These are phyloP conservation scores for Amphimallon solstitiale DNA, from an alignment of 2,888 invertebrate species.

Conservation along the genomic window DNA sequence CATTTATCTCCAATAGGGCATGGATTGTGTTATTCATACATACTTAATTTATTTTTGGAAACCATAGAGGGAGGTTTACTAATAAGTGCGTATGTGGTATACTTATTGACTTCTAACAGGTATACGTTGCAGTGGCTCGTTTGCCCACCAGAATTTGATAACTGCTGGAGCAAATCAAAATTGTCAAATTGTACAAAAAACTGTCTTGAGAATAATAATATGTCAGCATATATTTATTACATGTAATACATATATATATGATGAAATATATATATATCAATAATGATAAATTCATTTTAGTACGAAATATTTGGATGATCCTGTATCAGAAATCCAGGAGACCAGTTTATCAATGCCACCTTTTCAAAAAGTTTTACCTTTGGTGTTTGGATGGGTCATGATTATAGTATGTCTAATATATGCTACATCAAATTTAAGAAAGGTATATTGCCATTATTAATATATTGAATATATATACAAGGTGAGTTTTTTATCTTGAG, in stretches of 20 bases:
- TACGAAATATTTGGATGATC: slow-evolving; percentile 22
- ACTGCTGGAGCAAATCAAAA: slow-evolving; percentile 42
- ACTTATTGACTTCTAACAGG: slow-evolving; percentile 38
- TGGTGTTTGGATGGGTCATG: slow-evolving; percentile 40
- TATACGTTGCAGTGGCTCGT: slow-evolving; percentile 40
- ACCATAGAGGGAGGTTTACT: slow-evolving; percentile 32
- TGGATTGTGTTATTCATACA: slow-evolving; percentile 41
- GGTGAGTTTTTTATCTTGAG: too few relatives aligned
- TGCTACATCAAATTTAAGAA: slow-evolving; percentile 5
- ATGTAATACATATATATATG: slow-evolving; percentile 31
- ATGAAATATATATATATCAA: too few relatives aligned
- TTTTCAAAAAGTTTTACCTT: slow-evolving; percentile 35
- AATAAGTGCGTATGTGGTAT: slow-evolving; percentile 42
- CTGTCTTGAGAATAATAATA: slow-evolving; percentile 31
- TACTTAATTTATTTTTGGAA: slow-evolving; percentile 38
- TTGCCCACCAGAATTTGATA: slow-evolving; percentile 36
- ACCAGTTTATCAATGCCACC: slow-evolving; percentile 28
- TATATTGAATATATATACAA: background rate
- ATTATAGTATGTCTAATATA: slow-evolving; percentile 16
- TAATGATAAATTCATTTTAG: slow-evolving; percentile 15
- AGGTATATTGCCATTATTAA: background rate
- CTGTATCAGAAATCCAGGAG: background rate
- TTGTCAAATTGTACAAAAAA: slow-evolving; percentile 4
- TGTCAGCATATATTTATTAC: slow-evolving; percentile 43
- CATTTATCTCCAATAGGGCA: slow-evolving; percentile 43